A percentile compares a stretch with the other conserved stretches of the same genome.
phyloP scores from a whole-genome alignment of 1,140 invertebrate species.

The Helicoverpa armigera region DNA sequence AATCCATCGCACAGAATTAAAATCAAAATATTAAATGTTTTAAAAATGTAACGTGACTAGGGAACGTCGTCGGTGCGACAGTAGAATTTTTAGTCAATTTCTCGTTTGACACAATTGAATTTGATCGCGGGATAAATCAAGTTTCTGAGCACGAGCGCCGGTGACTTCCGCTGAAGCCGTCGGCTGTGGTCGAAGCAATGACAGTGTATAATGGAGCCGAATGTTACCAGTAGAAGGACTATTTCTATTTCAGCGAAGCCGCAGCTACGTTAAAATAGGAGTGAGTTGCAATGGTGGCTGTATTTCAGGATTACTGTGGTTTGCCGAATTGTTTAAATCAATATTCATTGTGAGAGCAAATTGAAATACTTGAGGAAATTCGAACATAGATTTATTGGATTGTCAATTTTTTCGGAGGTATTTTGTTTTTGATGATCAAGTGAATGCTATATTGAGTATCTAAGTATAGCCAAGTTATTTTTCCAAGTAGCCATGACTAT shows the following conservation, averaged over 20 bases:
- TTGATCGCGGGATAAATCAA: constrained; percentile 81
- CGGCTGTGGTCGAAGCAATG: constrained; percentile 50
- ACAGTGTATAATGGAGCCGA: constrained; percentile 48
- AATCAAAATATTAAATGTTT: constrained; percentile 31
- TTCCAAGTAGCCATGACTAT: too few species aligned
- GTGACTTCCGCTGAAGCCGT: constrained; percentile 61
- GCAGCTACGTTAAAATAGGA: constrained; percentile 10
- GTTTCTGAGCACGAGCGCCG: constrained; percentile 74
- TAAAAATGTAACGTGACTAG: constrained; percentile 63
- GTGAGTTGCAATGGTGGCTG: not conserved
- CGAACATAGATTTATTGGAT: not conserved
- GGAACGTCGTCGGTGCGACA: constrained; percentile 54
- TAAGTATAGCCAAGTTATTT: too few species aligned
- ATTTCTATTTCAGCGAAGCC: constrained; percentile 52
- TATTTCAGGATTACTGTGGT: constrained; percentile 8
- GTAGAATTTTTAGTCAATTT: constrained; percentile 81
- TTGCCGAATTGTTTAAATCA: not conserved
- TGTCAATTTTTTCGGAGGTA: too few species aligned
- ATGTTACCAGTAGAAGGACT: constrained; percentile 33
- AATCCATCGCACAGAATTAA: constrained; percentile 1
- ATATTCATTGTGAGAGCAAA: not conserved
- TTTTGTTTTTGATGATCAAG: too few species aligned
- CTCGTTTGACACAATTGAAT: constrained; percentile 83
- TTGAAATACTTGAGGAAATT: not conserved
- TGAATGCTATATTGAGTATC: too few species aligned